phyloP scores from a whole-genome alignment of 2,113 vertebrate species.

The Pristiophorus japonicus region DNA sequence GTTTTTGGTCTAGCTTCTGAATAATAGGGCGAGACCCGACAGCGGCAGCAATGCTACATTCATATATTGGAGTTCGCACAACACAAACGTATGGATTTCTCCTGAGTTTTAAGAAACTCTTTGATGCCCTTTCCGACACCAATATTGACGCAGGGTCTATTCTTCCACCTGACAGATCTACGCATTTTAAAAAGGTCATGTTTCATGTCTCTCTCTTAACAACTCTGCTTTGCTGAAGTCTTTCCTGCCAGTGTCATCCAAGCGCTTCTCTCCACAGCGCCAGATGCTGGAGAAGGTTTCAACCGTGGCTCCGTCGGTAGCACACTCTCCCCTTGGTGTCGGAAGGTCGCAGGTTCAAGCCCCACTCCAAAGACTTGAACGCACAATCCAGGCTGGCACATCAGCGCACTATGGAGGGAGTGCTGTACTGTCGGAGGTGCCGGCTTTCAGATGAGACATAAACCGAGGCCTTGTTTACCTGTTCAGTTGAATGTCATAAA shows the following conservation, averaged over 20 bases:
- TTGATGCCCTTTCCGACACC: background rate
- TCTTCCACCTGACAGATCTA: background rate
- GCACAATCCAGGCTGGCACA: background rate
- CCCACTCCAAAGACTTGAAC: background rate
- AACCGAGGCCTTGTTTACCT: background rate
- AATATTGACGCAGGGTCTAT: background rate
- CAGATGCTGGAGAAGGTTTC: background rate
- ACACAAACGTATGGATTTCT: background rate
- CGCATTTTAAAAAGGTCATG: slow-evolving; percentile 14
- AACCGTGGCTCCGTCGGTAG: background rate
- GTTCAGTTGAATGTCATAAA: background rate
- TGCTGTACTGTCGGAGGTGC: background rate
- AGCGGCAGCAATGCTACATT: background rate
- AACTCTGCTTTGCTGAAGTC: background rate
- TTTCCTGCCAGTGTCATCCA: background rate
- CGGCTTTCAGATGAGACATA: background rate
- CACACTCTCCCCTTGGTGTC: background rate
- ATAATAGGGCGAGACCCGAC: background rate
- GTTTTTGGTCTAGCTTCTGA: background rate
- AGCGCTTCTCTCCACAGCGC: background rate
- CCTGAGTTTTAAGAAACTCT: background rate
- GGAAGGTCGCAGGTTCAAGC: background rate
- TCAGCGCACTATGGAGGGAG: background rate
- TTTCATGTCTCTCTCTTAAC: background rate
- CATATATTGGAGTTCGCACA: background rate